A percentile compares a stretch with the other conserved stretches of the same genome.
Conservation (phyloP, 1,140 invertebrate genomes). For the Panulirus ornatus region DNA sequence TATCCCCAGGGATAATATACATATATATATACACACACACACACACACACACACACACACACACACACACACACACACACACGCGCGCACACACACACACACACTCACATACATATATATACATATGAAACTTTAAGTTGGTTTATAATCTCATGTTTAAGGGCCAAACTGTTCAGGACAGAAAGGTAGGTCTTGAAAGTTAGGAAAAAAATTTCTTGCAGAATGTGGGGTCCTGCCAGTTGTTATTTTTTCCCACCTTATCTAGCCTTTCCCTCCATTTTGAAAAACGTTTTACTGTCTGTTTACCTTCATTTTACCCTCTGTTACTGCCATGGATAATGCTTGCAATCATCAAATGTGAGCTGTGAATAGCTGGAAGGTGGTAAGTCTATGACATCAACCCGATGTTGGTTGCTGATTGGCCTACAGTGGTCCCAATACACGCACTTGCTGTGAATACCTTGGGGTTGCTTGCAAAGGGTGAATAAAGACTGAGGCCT, state of each 20-base stretch:
- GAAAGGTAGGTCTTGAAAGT: background rate
- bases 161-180: background rate
- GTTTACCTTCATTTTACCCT: background rate
- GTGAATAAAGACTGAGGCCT: no score
- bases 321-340: no score
- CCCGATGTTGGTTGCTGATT: no score
- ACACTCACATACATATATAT: no score
- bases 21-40: background rate
- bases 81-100: background rate
- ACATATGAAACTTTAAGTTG: background rate
- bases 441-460: no score
- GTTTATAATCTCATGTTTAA: background rate
- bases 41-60: slow-evolving; percentile 3
- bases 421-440: no score
- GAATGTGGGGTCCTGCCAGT: background rate
- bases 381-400: no score
- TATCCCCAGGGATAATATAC: no score
- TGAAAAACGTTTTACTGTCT: background rate
- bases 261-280: background rate
- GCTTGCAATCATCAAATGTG: no score
- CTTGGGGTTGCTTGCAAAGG: no score
- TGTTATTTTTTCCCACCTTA: background rate
- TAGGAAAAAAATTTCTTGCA: background rate
- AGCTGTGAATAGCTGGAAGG: no score
- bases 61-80: background rate